phyloP scores from a whole-genome alignment of 2,888 invertebrate genomes.

The Netelia fuscicornis region DNA sequence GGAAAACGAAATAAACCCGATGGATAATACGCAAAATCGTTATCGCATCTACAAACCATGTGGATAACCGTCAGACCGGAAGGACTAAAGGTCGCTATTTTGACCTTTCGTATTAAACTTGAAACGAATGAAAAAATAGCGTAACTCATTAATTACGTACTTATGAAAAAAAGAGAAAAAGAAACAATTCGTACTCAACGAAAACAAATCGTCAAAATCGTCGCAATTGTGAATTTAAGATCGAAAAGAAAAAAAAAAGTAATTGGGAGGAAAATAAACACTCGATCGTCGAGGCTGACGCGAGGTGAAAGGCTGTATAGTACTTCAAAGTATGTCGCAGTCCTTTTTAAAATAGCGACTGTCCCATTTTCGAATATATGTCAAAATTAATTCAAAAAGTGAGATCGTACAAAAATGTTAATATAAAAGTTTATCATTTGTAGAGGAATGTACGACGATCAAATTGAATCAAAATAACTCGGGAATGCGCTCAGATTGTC shows the following conservation, averaged over 20 bases:
- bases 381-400: not conserved
- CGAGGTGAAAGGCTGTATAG: too few species aligned
- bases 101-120: not conserved
- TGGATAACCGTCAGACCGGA: not conserved
- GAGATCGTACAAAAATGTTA: not conserved
- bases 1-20: not conserved
- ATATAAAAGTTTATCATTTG: not conserved
- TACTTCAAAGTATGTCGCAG: too few species aligned
- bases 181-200: not conserved
- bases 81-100: not conserved
- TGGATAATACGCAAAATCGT: not conserved
- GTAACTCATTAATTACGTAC: not conserved
- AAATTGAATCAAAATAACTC: not conserved
- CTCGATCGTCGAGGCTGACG: too few species aligned
- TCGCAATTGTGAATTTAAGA: not conserved
- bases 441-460: not conserved
- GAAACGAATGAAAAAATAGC: not conserved
- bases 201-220: not conserved
- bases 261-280: too few species aligned
- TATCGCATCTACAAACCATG: not conserved
- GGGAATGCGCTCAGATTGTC: not conserved
- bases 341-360: too few species aligned
- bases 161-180: not conserved
- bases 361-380: not conserved
- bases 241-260: too few species aligned